These are phyloP conservation scores for Trematocara stigmaticum DNA, from an alignment of 2,113 vertebrate species.

Conservation along the genomic window DNA sequence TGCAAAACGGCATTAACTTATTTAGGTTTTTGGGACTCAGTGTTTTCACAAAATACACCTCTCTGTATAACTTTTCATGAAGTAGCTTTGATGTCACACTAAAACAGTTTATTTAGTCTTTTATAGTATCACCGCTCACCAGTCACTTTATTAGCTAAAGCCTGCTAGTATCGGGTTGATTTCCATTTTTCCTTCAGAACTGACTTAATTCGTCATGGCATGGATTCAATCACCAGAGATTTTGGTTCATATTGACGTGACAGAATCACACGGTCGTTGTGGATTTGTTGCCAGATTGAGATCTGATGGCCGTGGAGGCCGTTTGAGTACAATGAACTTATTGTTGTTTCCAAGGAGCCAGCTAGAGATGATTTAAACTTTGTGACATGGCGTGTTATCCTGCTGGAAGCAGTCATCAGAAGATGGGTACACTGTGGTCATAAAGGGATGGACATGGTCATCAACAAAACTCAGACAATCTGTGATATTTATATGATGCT, in stretches of 20 bases:
- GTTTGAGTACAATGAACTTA: neutral
- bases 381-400: neutral
- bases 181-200: neutral
- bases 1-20: neutral
- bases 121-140: neutral
- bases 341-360: neutral
- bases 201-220: neutral
- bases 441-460: neutral
- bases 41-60: accelerated
- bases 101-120: neutral
- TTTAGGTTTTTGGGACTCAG: accelerated
- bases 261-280: neutral
- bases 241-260: neutral
- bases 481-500: neutral
- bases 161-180: neutral
- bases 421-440: neutral
- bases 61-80: accelerated
- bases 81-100: neutral
- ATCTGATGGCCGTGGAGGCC: neutral
- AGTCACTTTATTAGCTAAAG: neutral
- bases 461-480: neutral
- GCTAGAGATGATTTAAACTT: neutral
- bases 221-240: neutral
- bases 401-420: neutral
- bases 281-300: neutral